phyloP scores from a whole-genome alignment of 2,888 invertebrate species.

The Phortica okadai region DNA sequence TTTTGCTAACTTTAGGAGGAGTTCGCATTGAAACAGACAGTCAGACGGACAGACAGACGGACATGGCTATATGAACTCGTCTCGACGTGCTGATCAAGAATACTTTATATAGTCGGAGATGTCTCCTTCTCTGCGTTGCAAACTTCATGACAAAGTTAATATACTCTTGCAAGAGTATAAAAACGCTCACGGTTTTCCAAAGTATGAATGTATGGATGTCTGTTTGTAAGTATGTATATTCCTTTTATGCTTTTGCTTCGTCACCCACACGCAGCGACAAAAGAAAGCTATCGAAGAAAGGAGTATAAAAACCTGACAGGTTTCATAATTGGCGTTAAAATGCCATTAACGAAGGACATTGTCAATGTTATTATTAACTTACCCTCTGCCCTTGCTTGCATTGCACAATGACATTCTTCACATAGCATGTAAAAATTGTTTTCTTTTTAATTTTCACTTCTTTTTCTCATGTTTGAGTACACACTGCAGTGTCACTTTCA shows the following conservation, averaged over 20 bases:
- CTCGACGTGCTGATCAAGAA: too few species aligned
- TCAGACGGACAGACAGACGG: too few species aligned
- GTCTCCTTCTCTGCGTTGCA: too few species aligned
- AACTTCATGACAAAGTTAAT: too few species aligned
- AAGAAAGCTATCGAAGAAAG: constrained; percentile 47
- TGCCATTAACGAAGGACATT: constrained; percentile 56
- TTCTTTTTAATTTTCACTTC: neutral
- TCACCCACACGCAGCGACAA: neutral
- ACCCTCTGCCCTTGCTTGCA: neutral
- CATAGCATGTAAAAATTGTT: neutral
- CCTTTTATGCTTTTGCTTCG: too few species aligned
- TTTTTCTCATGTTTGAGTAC: neutral
- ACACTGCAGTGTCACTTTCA: neutral
- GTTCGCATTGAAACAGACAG: neutral
- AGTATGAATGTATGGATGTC: too few species aligned
- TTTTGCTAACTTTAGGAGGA: too few species aligned
- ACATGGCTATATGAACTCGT: too few species aligned
- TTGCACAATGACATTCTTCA: constrained; percentile 3
- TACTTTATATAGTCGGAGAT: too few species aligned
- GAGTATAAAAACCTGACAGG: constrained; percentile 58
- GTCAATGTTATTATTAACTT: constrained; percentile 33
- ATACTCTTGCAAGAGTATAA: too few species aligned
- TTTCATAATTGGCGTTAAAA: constrained; percentile 67
- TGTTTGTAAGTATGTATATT: too few species aligned
- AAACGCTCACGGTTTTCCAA: too few species aligned